These are phyloP conservation scores for Vireo altiloquus DNA, from an alignment of 2,113 vertebrate species.

Conservation along the genomic window DNA sequence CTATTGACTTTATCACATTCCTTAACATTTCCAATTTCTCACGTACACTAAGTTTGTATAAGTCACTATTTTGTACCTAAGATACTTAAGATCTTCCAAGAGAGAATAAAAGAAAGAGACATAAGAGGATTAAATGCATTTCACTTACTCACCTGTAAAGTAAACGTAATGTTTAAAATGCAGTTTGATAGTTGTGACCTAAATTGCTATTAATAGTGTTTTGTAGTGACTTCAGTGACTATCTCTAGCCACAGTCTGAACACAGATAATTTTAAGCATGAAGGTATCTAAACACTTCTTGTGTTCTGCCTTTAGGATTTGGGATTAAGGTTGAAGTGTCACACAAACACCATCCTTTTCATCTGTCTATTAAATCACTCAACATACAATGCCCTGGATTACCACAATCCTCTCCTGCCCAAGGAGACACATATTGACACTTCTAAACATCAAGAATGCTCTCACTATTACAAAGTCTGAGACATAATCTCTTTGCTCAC, in stretches of 20 bases:
- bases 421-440: neutral
- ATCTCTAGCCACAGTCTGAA: neutral
- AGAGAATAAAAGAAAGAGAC: neutral
- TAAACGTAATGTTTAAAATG: neutral
- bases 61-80: neutral
- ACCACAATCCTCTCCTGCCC: neutral
- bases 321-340: neutral
- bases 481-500: neutral
- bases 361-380: neutral
- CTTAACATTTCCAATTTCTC: neutral
- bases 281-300: neutral
- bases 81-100: neutral
- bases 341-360: neutral
- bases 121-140: neutral
- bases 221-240: neutral
- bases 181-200: neutral
- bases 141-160: neutral
- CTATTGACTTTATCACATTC: neutral
- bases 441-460: neutral
- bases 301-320: neutral
- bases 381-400: neutral
- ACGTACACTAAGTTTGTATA: neutral
- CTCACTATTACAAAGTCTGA: neutral
- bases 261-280: neutral
- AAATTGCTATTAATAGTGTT: neutral